These are phyloP conservation scores for Nanger granti DNA, from an alignment of 2,113 vertebrate species.

Conservation along the genomic window DNA sequence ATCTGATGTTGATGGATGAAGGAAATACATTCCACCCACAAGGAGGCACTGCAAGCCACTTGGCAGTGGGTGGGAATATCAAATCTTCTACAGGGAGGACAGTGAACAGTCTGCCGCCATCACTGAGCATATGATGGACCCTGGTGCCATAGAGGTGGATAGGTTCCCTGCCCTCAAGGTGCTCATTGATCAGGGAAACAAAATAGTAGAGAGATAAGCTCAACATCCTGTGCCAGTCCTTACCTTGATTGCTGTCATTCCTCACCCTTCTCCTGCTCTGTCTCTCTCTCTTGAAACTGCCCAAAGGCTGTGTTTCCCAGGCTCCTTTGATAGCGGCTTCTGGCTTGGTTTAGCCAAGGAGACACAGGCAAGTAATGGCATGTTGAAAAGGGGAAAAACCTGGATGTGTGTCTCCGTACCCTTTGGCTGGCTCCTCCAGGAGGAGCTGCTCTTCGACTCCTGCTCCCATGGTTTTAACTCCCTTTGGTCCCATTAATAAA, in stretches of 20 bases:
- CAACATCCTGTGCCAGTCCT: neutral
- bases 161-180: neutral
- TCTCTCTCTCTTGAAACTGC: neutral
- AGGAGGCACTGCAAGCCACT: neutral
- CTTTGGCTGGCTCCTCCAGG: neutral
- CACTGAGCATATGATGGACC: neutral
- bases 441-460: neutral
- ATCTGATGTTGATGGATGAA: neutral
- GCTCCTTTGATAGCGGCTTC: neutral
- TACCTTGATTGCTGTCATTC: neutral
- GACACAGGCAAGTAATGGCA: neutral
- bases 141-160: neutral
- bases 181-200: neutral
- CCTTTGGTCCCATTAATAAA: neutral
- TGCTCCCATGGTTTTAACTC: neutral
- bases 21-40: neutral
- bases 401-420: neutral
- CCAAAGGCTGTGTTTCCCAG: neutral
- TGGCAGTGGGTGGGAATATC: neutral
- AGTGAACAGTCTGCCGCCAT: neutral
- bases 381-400: neutral
- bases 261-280: neutral
- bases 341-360: neutral
- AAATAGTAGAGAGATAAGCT: neutral
- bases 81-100: neutral